phyloP scores from a whole-genome alignment of 2,888 invertebrate genomes.

The Sepiola atlantica region DNA sequence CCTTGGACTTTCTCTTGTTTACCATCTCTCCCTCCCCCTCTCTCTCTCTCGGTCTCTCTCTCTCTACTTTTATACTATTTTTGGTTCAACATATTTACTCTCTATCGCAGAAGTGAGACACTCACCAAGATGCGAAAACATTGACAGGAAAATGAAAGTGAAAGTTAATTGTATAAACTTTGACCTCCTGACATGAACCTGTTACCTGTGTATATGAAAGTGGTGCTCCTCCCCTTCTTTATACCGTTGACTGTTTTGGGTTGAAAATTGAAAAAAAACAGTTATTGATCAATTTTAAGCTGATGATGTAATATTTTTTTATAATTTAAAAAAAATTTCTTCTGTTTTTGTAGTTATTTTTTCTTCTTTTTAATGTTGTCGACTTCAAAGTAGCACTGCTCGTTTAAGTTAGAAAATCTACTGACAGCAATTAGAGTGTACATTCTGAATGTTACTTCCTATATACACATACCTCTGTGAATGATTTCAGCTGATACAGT shows the following conservation, averaged over 20 bases:
- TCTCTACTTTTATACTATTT: not conserved
- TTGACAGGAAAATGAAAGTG: not conserved
- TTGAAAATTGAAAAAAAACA: not conserved
- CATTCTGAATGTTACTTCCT: conserved; percentile 1
- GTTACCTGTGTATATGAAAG: not conserved
- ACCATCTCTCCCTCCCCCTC: not conserved
- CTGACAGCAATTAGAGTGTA: not conserved
- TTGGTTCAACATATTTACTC: not conserved
- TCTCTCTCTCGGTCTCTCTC: not conserved
- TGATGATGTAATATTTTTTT: not conserved
- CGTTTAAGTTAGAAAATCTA: conserved; percentile 3
- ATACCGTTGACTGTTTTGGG: not conserved
- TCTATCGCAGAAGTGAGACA: conserved; percentile 3
- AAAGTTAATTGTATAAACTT: not conserved
- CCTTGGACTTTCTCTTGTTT: not conserved
- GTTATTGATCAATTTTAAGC: conserved; percentile 32
- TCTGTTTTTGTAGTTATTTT: not conserved
- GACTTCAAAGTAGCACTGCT: conserved; percentile 6
- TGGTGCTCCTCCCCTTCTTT: conserved; percentile 32
- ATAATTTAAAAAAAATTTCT: not conserved
- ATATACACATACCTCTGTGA: not conserved
- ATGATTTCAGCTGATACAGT: not conserved
- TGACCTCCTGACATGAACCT: not conserved
- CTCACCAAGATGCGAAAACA: conserved; percentile 8
- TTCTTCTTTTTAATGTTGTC: not conserved